These are phyloP conservation scores for Cassiopea andromeda DNA, from an alignment of 30 jellyfish, hydroid and myxozoan genomes.

Conservation along the genomic window DNA sequence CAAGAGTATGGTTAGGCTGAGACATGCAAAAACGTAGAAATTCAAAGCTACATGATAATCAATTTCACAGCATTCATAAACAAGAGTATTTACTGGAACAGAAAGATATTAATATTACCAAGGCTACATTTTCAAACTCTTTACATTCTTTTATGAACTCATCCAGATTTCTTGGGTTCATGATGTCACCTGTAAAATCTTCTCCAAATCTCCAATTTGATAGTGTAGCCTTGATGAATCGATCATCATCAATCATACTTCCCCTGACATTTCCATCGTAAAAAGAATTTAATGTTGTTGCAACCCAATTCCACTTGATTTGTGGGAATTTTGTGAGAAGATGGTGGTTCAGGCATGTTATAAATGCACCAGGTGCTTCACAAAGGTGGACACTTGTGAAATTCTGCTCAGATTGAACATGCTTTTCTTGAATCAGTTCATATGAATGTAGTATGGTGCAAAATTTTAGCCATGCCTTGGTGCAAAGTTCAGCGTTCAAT, in stretches of 20 bases:
- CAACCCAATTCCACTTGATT: constrained; percentile 80
- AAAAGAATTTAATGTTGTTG: constrained; percentile 93
- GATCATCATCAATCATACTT: constrained; percentile 87
- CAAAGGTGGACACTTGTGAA: constrained; percentile 85
- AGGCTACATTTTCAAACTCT: constrained; percentile 9
- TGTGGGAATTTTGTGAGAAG: constrained; percentile 49
- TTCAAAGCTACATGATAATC: too few relatives aligned
- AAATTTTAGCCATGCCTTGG: constrained; percentile 99
- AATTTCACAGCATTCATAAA: too few relatives aligned
- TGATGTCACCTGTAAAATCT: constrained; percentile 88
- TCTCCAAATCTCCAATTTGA: constrained; percentile 91
- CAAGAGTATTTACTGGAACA: background rate
- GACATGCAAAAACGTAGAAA: too few relatives aligned
- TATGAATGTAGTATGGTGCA: constrained; percentile 73
- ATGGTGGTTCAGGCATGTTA: constrained; percentile 91
- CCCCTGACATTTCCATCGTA: constrained; percentile 90
- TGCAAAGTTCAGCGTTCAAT: constrained; percentile 89
- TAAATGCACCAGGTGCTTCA: constrained; percentile 99
- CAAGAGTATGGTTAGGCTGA: too few relatives aligned
- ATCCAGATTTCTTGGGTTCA: constrained; percentile 46
- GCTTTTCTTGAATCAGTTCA: constrained; percentile 48
- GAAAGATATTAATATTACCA: constrained; percentile 26
- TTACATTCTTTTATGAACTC: constrained; percentile 29
- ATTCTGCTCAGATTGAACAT: background rate
- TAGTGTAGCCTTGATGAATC: constrained; percentile 74